Conservation (phyloP, 2,888 invertebrate species). For the Campopleginae sp. region DNA sequence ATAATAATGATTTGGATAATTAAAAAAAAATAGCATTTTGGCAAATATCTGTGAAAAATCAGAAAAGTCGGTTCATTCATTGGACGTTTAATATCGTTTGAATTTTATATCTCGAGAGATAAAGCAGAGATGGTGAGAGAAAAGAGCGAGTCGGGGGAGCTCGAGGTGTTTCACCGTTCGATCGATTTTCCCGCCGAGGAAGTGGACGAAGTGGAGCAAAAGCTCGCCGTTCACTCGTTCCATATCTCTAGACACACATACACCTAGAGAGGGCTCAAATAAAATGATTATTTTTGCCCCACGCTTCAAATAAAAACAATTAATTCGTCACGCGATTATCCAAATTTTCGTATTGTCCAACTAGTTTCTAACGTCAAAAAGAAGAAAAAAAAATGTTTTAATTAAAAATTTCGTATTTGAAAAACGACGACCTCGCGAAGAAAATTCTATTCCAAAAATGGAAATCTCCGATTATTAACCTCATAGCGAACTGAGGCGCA, state of each 20-base stretch:
- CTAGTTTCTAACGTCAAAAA: no score
- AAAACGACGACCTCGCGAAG: no score
- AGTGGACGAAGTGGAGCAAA: conserved; percentile 62
- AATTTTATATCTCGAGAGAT: conserved; percentile 2
- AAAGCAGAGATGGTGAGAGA: conserved; percentile 4
- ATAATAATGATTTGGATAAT: no score
- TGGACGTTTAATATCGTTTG: background rate
- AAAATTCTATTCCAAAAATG: no score
- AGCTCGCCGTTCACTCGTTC: conserved; percentile 39
- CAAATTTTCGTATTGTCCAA: no score
- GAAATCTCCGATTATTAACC: no score
- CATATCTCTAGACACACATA: conserved; percentile 15
- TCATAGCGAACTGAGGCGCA: background rate
- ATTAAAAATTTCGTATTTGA: no score
- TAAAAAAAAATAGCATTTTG: no score
- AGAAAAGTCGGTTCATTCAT: background rate
- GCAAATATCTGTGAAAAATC: background rate
- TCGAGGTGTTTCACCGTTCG: conserved; percentile 55
- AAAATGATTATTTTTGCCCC: background rate
- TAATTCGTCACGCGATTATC: no score
- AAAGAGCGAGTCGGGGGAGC: conserved; percentile 30
- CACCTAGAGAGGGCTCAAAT: background rate
- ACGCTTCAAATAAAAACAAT: no score
- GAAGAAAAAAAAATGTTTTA: no score
- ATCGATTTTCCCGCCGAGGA: conserved; percentile 54